A percentile compares a stretch with the other conserved stretches of the same genome.
Conservation (phyloP, 2,113 vertebrate species). For the Gavia stellata region DNA sequence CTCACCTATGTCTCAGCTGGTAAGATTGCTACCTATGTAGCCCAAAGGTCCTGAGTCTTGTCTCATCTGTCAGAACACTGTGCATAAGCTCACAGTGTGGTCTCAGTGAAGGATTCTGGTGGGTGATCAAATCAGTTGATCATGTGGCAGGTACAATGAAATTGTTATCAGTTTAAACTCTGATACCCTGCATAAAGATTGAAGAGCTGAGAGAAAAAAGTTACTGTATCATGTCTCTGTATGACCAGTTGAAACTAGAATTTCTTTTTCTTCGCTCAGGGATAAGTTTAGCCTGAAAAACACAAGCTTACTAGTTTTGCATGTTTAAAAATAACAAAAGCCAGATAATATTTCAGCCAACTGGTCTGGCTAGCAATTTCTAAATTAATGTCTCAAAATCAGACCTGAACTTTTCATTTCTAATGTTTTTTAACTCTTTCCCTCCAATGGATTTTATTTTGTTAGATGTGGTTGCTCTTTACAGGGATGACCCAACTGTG, state of each 20-base stretch:
- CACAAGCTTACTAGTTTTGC: neutral
- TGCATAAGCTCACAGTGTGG: neutral
- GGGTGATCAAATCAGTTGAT: neutral
- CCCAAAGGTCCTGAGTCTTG: neutral
- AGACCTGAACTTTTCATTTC: neutral
- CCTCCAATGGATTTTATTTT: neutral
- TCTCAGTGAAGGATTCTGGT: neutral
- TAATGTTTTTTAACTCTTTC: neutral
- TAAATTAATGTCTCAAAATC: neutral
- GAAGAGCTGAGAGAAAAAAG: neutral
- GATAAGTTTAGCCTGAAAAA: neutral
- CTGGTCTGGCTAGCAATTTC: accelerated
- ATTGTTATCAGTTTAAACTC: neutral
- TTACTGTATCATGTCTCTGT: neutral
- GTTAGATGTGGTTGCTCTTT: neutral
- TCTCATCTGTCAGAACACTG: neutral
- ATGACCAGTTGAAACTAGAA: neutral
- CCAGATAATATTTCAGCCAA: neutral
- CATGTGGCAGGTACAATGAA: neutral
- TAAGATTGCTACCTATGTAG: neutral
- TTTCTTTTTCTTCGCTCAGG: neutral
- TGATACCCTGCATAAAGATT: neutral
- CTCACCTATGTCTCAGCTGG: neutral
- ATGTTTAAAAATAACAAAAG: neutral
- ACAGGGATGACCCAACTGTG: neutral